Base-by-base conservation (phyloP, 2,797 vertebrate genomes). In the Lerista edwardsae region DNA sequence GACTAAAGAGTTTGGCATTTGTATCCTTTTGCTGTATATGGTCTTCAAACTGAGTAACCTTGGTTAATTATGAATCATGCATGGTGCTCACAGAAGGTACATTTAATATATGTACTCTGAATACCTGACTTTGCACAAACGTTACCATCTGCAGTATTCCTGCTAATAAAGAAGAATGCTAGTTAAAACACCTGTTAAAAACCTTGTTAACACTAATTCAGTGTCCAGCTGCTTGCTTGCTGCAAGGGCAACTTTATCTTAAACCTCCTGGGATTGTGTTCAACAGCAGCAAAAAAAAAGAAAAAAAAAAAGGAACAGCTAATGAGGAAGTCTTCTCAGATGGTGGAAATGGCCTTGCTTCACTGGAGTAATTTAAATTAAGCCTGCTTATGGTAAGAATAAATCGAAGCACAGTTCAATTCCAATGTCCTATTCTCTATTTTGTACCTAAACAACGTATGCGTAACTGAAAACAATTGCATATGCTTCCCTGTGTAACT, bases 61-160 rank as follows among this genome's bases (percentile, higher is more conserved):
- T 19, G 1, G 55, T 90, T 93, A 92, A 91, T 87, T 90, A 92
- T 84, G 91, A 83, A 73, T 62, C 57, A 83, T 6, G 68, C 55
- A 47, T 19, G 80, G 78, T 34, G 83, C 57, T 27, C 15, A 23
- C 1, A 2, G 64, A 67, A 86, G 27, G 74, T 84, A 82, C 88
- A 88, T 79, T 84, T 88, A 90, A 88, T 83, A 39, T 36, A 82
- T 69, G 41, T 84, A 62, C 76, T 47, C 51, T 27, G 82, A 92
- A 80, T 82, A 85, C n/a, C 57, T 86, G 86, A 77, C 75, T 61
- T 57, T 23, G 78, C 31, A 59, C 83, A 83, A 86, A 68, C 81
- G 87, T 87, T 55, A 82, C 27, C 19, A 4, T 55, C 80, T 86
- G 75, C 76, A 85, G 75, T 78, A 75, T 79, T 83, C 77, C 79